Conservation (phyloP, 2,888 invertebrate species). For the Hydraecia micacea region DNA sequence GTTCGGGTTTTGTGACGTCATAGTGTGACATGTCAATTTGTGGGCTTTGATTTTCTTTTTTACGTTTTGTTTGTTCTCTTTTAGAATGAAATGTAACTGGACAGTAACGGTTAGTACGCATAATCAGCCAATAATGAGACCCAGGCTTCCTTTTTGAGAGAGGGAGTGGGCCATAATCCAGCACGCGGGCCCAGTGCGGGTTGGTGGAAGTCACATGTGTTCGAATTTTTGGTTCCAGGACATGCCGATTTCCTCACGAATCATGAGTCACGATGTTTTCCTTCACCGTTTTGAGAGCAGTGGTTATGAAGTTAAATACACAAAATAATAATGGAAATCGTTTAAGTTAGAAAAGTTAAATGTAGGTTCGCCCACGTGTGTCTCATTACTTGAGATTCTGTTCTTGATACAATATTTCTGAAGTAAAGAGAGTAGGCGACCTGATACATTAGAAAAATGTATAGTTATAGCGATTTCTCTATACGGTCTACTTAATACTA, state of each 20-base stretch:
- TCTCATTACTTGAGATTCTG: constrained; percentile 11
- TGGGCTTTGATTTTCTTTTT: constrained; percentile 33
- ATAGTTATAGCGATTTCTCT: neutral
- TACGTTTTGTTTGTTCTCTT: constrained; percentile 15
- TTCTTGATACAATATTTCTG: constrained; percentile 17
- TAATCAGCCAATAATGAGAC: no score
- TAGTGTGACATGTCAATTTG: constrained; percentile 64
- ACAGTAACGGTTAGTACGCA: neutral
- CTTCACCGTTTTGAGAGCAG: no score
- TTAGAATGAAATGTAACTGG: constrained; percentile 30
- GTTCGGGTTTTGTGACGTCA: constrained; percentile 59
- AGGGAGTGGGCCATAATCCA: no score
- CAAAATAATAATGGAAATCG: no score
- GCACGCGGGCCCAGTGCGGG: no score
- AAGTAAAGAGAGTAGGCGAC: neutral
- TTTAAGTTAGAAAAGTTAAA: neutral
- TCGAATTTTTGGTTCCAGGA: no score
- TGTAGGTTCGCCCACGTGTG: constrained; percentile 4
- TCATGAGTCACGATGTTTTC: no score
- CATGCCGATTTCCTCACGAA: no score
- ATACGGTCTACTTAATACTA: neutral
- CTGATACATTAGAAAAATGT: neutral
- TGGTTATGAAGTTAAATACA: no score
- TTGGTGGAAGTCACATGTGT: no score
- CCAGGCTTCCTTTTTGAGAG: no score